Conservation (phyloP, 2,113 vertebrate species). For the Galbula dea region DNA sequence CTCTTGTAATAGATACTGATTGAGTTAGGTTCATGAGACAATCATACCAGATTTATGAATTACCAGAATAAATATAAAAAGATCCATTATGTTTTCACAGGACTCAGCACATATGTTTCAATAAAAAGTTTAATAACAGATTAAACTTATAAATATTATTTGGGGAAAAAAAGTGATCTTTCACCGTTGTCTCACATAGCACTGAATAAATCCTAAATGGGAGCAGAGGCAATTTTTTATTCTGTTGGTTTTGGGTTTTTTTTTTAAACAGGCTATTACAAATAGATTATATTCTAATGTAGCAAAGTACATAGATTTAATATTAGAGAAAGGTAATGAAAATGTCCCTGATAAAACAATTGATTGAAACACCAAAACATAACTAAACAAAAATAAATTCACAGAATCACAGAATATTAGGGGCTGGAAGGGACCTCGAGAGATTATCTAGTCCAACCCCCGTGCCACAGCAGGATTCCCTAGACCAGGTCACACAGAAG, state of each 20-base stretch:
- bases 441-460: too few relatives aligned
- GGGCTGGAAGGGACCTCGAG: too few relatives aligned
- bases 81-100: not conserved
- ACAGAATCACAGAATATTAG: too few relatives aligned
- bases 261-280: not conserved
- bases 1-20: not conserved
- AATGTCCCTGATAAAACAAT: not conserved
- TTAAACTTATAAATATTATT: not conserved
- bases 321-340: conserved; percentile 9
- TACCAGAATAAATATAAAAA: not conserved
- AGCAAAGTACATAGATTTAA: not conserved
- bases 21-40: not conserved
- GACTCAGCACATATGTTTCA: not conserved
- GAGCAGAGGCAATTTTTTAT: not conserved
- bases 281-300: not conserved
- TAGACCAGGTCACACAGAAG: too few relatives aligned
- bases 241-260: not conserved
- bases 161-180: too few relatives aligned
- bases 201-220: not conserved
- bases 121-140: not conserved
- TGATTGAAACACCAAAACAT: not conserved
- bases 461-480: too few relatives aligned
- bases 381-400: not conserved
- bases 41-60: not conserved
- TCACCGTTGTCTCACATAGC: not conserved